Conservation (phyloP, 2,113 vertebrate species). For the Dipodomys ordii region DNA sequence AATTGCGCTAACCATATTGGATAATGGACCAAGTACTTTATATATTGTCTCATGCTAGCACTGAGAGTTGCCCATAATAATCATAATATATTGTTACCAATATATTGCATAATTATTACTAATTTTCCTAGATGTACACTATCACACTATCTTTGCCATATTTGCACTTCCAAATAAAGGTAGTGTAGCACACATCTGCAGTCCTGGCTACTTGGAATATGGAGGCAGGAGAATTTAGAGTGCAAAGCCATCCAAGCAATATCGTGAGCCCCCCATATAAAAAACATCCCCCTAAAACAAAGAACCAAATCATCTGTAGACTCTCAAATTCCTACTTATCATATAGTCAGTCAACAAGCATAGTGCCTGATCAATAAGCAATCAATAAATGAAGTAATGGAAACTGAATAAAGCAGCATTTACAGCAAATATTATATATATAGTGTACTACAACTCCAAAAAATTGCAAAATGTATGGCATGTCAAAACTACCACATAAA, state of each 20-base stretch:
- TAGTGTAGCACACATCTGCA: not conserved
- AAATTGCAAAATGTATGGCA: not conserved
- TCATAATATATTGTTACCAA: not conserved
- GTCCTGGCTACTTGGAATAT: not conserved
- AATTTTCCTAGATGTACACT: not conserved
- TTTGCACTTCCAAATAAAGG: not conserved
- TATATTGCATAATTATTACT: not conserved
- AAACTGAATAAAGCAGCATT: slow-evolving; percentile 28
- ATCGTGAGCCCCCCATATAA: not conserved
- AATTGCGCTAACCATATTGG: not conserved
- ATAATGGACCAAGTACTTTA: not conserved
- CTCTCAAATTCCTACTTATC: not conserved
- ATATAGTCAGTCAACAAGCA: not conserved
- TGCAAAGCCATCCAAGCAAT: not conserved
- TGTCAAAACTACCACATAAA: not conserved
- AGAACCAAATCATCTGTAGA: not conserved
- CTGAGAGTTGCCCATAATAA: not conserved
- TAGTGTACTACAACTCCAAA: not conserved
- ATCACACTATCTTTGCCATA: not conserved
- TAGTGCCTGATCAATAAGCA: not conserved
- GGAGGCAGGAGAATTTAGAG: not conserved
- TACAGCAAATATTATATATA: not conserved
- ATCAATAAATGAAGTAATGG: not conserved
- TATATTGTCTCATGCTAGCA: not conserved
- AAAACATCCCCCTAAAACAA: not conserved